phyloP scores from a whole-genome alignment of 2,888 invertebrate species.

The Myathropa florea region DNA sequence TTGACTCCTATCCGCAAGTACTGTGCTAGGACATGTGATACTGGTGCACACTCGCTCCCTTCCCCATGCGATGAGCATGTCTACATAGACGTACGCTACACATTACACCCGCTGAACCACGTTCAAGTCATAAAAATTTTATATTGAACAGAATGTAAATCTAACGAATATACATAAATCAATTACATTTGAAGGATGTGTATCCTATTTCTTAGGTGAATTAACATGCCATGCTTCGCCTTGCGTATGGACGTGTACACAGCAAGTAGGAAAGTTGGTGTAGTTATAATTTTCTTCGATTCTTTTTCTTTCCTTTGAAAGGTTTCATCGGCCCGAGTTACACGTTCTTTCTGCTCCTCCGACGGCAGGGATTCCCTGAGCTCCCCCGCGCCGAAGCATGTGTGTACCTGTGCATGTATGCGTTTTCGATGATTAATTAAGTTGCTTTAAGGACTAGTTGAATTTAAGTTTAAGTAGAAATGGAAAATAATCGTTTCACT shows the following conservation, averaged over 20 bases:
- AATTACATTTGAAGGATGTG: conserved; percentile 65
- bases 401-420: background rate
- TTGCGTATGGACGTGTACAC: background rate
- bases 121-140: conserved; percentile 64
- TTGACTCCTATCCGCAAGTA: background rate
- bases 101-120: conserved; percentile 59
- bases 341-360: background rate
- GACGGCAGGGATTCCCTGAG: background rate
- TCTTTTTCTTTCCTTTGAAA: background rate
- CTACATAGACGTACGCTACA: background rate
- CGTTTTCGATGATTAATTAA: background rate
- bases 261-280: background rate
- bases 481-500: no score
- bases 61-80: background rate
- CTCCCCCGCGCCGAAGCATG: background rate
- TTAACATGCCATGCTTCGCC: background rate
- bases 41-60: background rate
- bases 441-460: background rate
- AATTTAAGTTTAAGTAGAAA: background rate
- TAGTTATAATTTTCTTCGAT: background rate
- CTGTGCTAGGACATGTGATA: background rate
- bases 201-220: background rate
- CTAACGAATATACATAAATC: conserved; percentile 62
- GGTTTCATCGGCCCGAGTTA: background rate
- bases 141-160: conserved; percentile 67